Evolutionary conservation across 2,113 vertebrate genomes (phyloP).

Genomic region (Heterotilapia buettikoferi): DNA sequence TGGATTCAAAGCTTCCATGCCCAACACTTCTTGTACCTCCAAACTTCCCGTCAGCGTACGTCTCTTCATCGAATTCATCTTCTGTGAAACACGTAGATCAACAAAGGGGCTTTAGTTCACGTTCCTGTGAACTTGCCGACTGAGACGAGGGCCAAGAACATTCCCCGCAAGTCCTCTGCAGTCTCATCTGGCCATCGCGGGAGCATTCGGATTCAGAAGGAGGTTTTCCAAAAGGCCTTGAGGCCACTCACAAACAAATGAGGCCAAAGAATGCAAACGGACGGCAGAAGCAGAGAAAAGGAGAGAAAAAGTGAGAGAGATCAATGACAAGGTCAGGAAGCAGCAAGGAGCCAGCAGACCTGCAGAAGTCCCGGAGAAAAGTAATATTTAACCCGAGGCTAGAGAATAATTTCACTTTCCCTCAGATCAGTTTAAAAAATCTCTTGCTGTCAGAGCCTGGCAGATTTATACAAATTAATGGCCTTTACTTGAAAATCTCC

Average conservation of each 20-base stretch:
- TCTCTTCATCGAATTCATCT: not conserved
- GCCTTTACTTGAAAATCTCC: constrained; percentile 79
- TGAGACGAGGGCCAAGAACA: not conserved
- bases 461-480: constrained; percentile 83
- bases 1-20: not conserved
- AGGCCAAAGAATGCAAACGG: constrained; percentile 38
- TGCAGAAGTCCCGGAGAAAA: constrained; percentile 69
- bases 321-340: constrained; percentile 73
- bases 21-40: not conserved
- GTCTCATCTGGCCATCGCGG: not conserved
- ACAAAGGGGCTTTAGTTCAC: not conserved
- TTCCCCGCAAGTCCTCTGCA: not conserved
- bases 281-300: constrained; percentile 5
- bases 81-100: not conserved
- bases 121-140: not conserved
- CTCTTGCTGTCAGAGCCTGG: constrained; percentile 71
- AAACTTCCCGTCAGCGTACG: rapidly evolving
- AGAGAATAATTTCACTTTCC: constrained; percentile 82
- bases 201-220: constrained; percentile 3
- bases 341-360: constrained; percentile 36
- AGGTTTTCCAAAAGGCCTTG: constrained; percentile 36
- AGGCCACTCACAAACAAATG: constrained; percentile 29
- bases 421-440: constrained; percentile 80
- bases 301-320: constrained; percentile 30
- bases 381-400: constrained; percentile 79